Base-by-base conservation (phyloP, 2,797 vertebrate genomes). In the Betta splendens region DNA sequence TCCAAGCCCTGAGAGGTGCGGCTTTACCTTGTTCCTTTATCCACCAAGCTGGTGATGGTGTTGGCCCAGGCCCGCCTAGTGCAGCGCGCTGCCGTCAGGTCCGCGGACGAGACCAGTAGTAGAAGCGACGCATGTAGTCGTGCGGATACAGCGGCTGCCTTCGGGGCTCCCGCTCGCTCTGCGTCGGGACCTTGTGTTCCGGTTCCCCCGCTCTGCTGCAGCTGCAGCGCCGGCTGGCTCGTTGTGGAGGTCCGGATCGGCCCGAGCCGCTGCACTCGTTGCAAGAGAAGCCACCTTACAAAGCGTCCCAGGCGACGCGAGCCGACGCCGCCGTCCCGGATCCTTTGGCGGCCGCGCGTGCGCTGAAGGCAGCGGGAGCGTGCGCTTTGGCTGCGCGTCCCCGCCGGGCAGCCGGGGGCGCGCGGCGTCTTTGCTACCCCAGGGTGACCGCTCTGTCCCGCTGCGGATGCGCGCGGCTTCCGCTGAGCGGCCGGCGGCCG, bases 41-140 rank as follows among this genome's bases (percentile, higher is more conserved):
- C 97, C 90, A 98, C 95, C 79, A 98, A 97, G 91, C 97, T 98
- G 79, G 95, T 98, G 85, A 98, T 95, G 89, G 96, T 98, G 89
- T 98, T 96, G 81, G 95, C 95, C n/a, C 87, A 94, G 90, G 18
- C 93, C 94, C 48, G 94, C 94, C 55, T 95, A 93, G 54, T 95
- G 91, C 90, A 94, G 91, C 56, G 92, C 85, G 87, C 95, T 98
- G 84, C 92, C 87, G 91, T 98, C 69, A 92, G 73, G 79, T 94
- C 94, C 56, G 94, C 94, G 63, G 94, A 94, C 42, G 94, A 55
- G 93, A 94, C 93, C 92, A 94, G 89, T 98, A 98, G 70, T n/a
- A n/a, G n/a, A n/a, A 98, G 91, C n/a, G 95, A 96, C 76, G 91
- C 97, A 98, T 98, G 92, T 98, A 98, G 84, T 98, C 96, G 54